A percentile compares a stretch with the other conserved stretches of the same genome.
Conservation (phyloP, 1,140 invertebrate genomes). For the Bombus cullumanus region DNA sequence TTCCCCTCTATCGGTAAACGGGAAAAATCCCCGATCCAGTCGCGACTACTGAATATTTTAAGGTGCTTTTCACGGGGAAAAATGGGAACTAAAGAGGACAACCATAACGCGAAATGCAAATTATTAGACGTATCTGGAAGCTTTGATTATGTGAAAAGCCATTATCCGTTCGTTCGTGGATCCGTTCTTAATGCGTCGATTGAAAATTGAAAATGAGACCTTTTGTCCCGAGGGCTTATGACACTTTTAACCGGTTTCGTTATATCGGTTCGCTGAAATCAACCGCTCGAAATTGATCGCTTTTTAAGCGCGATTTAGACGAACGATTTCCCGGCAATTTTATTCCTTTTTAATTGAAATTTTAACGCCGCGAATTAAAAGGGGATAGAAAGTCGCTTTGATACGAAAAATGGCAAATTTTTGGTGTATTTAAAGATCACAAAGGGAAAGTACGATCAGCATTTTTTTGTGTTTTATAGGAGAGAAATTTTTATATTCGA, state of each 20-base stretch:
- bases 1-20: constrained; percentile 18
- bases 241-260: too few species aligned
- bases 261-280: background rate
- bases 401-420: background rate
- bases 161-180: background rate
- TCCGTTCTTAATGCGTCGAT: constrained; percentile 11
- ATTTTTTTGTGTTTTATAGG: background rate
- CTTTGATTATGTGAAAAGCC: background rate
- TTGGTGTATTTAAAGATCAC: background rate
- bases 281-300: background rate
- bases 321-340: background rate
- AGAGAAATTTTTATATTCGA: background rate
- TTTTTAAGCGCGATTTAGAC: background rate
- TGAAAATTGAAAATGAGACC: constrained; percentile 16
- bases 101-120: background rate
- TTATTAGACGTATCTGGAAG: background rate
- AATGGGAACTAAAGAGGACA: background rate
- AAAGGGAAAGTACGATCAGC: background rate
- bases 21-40: background rate
- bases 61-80: background rate
- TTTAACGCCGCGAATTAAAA: background rate
- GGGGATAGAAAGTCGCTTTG: background rate
- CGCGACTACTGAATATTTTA: constrained; percentile 23
- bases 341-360: background rate
- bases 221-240: background rate